Evolutionary conservation across 2,113 vertebrate species (phyloP), one percentile per base, ranked within the genome.

Genomic region (Todiramphus chloris): DNA sequence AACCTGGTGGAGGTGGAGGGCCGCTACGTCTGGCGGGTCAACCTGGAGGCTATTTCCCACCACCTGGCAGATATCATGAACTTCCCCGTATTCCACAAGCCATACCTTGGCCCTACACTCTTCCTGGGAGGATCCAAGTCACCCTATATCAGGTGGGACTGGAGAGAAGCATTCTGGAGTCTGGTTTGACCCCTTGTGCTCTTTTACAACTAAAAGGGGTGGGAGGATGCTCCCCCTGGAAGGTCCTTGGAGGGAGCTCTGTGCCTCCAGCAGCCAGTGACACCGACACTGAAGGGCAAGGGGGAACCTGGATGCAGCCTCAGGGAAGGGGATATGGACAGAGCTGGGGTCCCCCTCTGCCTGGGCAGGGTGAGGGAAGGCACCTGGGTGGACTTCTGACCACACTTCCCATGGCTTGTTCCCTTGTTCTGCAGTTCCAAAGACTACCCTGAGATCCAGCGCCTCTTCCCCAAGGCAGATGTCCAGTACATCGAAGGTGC

Each of bases 41-140:
- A 99, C 96, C 80, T 99, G 96, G 99, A 99, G 10, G 98, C 98
- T 30, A 97, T 99, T 94, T 97, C 98, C 8, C 98, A 93, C 23
- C 98, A 99, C 41, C 56, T 99, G 33, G 91, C 98, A 14, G 95
- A 98, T 82, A 95, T 99, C 66, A 88, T 99, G 97, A 97, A 96
- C 90, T 99, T 99, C 94, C 99, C 99, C 2, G 19, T 48, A 16
- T 98, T 98, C 88, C 91, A 97, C 70, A 94, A 92, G 6, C 81
- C 97, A 2, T 99, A 99, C 73, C 83, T 97, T 3, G 99, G 99
- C 19, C 99, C 99, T 11, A 94, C 98, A 0, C 98, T 99, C 83
- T 99, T 99, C 83, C 87, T 99, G 70, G 98, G 98, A n/a, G 99
- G 99, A 63, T 98, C 98, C 24, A 98, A 98, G 33, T 99, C 99